A percentile compares a stretch with the other conserved stretches of the same genome.
Evolutionary conservation across 2,113 vertebrate species (phyloP).

Genomic region (Corythaixoides concolor): DNA sequence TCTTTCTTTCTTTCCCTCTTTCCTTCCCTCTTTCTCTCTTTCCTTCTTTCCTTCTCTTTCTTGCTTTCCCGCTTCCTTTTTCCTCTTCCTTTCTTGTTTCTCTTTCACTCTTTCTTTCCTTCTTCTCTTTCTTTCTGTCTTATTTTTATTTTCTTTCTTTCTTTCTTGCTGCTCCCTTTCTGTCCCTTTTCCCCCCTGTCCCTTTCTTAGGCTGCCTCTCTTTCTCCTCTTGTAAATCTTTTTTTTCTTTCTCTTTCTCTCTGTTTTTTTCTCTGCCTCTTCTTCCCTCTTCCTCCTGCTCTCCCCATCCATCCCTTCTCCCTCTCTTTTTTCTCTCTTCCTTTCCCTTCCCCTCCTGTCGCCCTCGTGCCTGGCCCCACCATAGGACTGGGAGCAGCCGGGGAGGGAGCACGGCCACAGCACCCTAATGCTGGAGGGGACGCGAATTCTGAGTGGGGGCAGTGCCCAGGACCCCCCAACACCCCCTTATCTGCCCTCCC

Average conservation of each 20-base stretch:
- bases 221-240: neutral
- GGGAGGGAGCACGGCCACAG: rapidly evolving
- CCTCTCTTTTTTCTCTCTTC: neutral
- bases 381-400: rapidly evolving
- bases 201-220: neutral
- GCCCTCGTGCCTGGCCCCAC: neutral
- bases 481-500: neutral
- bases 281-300: neutral
- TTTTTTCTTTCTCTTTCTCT: neutral
- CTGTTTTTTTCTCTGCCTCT: neutral
- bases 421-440: rapidly evolving
- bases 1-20: too few relatives aligned
- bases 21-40: too few relatives aligned
- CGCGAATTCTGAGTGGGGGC: rapidly evolving
- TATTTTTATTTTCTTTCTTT: too few relatives aligned
- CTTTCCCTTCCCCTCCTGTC: neutral
- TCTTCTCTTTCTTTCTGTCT: neutral
- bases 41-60: too few relatives aligned
- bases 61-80: too few relatives aligned
- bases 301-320: neutral
- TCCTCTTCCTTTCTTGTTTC: too few relatives aligned
- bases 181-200: too few relatives aligned
- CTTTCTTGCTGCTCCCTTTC: neutral
- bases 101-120: too few relatives aligned
- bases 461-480: rapidly evolving